Evolutionary conservation across 2,113 vertebrate genomes (phyloP), one percentile per base, ranked within the genome.

Genomic region (Apus apus): DNA sequence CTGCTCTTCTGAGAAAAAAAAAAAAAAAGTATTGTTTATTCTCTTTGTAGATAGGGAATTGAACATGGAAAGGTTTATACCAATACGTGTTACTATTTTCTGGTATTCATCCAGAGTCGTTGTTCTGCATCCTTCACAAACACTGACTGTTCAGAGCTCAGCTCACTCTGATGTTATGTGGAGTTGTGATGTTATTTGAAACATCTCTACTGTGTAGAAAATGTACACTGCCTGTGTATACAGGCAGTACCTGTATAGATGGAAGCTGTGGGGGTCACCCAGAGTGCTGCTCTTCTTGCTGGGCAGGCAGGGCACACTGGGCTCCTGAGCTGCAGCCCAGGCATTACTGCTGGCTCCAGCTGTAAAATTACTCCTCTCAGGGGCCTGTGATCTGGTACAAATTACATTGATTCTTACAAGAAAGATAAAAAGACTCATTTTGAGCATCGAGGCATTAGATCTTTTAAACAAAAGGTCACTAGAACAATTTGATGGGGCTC

Each of bases 181-280:
- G 7, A 40, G 10, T 7, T 66, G 60, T 29, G 36, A 43, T 40
- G 34, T 58, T 91, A n/a, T 50, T 50, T 78, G 30, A 19, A 77
- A 36, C 18, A 43, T 15, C 43, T 57, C 66, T 50, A 50, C 38
- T 50, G 43, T 40, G 11, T 15, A 50, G 5, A 27, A 84, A 70
- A 6, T 23, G 38, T 38, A 38, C 38, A 38, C 38, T 38, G 10
- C 10, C 38, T 38, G 38, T 43, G n/a, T 27, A 34, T 48, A 56
- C 18, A 34, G 18, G 43, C 2, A 77, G 29, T 9, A 9, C 0
- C 1, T 43, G n/a, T 8, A 34, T 68, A 71, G 74, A 48, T 16
- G 0, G 2, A 73, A 13, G 23, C 21, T 36, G 30, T 0, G 0
- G 15, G 26, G 30, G 40, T 38, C 23, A 65, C 25, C 11, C 0